Percentiles rank a stretch among this genome's conserved stretches.
Evolutionary conservation across 2,888 invertebrate genomes (phyloP).

Genomic region (Atethmia centrago): DNA sequence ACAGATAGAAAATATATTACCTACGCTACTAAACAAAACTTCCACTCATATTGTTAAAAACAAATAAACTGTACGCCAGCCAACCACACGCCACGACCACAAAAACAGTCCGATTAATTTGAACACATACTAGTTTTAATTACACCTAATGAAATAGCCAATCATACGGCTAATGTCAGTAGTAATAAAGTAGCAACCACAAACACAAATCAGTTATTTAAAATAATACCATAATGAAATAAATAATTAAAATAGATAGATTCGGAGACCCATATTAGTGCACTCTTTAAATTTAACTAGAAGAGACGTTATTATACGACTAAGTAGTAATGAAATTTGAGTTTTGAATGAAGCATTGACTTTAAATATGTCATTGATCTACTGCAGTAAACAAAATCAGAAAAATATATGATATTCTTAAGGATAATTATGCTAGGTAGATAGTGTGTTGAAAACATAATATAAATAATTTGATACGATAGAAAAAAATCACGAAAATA

Average conservation of each 20-base stretch:
- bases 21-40: background rate
- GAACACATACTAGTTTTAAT: conserved; percentile 23
- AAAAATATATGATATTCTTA: no score
- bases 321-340: background rate
- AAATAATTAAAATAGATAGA: background rate
- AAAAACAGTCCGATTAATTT: conserved; percentile 32
- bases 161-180: conserved; percentile 17
- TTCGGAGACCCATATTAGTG: background rate
- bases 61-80: conserved; percentile 25
- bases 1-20: background rate
- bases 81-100: conserved; percentile 19
- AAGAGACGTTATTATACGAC: background rate
- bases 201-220: conserved; percentile 11
- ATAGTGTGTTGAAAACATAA: no score
- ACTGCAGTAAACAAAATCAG: no score
- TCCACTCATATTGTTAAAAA: background rate
- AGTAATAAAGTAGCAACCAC: conserved; percentile 18
- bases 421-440: no score
- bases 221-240: conserved; percentile 11
- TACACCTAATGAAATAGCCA: conserved; percentile 38
- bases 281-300: background rate
- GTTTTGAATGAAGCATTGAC: background rate
- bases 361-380: background rate
- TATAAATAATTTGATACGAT: no score
- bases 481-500: no score